Conservation (phyloP, 2,113 vertebrate species). For the Ascaphus truei region DNA sequence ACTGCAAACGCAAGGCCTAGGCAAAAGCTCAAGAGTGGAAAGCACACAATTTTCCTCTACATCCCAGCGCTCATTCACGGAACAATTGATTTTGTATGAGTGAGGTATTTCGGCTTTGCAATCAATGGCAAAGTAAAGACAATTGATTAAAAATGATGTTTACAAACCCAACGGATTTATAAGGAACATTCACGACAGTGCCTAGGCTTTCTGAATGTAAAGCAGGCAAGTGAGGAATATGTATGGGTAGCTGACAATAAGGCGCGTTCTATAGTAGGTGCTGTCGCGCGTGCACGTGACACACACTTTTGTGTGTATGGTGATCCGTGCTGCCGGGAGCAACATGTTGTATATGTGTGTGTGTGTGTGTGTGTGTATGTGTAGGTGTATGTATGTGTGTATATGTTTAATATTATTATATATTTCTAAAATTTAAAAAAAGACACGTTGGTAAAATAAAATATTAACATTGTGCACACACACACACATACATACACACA, state of each 20-base stretch:
- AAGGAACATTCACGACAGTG: constrained; percentile 4
- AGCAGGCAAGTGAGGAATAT: not conserved
- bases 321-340: no score
- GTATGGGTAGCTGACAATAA: not conserved
- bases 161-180: constrained; percentile 10
- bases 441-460: no score
- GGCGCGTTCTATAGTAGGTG: no score
- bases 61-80: not conserved
- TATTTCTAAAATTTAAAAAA: no score
- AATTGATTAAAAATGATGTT: constrained; percentile 31
- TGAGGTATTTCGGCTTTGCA: constrained; percentile 18
- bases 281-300: no score
- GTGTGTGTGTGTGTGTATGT: no score
- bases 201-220: not conserved
- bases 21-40: not conserved
- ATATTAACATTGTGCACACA: no score
- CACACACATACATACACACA: no score
- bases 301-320: no score
- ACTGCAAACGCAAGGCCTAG: not conserved
- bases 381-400: no score
- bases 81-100: constrained; percentile 29
- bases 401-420: no score
- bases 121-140: constrained; percentile 27
- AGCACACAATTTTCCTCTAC: not conserved
- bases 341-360: no score